Percentiles rank a stretch among this genome's conserved stretches.
These are phyloP conservation scores for Tanaodytes sp. DNA, from an alignment of 2,888 invertebrate species.

Conservation along the genomic window DNA sequence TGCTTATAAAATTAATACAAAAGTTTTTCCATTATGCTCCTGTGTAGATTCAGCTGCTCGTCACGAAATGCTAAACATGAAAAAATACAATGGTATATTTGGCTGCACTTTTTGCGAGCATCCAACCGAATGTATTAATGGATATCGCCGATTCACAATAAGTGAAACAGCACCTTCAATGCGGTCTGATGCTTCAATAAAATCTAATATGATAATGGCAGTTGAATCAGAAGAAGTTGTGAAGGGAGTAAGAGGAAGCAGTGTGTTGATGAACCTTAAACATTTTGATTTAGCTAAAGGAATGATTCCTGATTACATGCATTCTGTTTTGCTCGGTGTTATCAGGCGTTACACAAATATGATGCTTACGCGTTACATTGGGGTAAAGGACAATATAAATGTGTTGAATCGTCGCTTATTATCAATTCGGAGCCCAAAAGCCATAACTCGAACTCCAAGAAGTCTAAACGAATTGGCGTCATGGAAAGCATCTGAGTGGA, in stretches of 20 bases:
- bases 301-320: slow-evolving; percentile 53
- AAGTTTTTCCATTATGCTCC: slow-evolving; percentile 38
- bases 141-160: slow-evolving; percentile 20
- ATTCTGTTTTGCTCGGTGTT: slow-evolving; percentile 41
- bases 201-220: slow-evolving; percentile 1
- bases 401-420: background rate
- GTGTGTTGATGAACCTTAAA: slow-evolving; percentile 35
- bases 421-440: background rate
- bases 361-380: background rate
- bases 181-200: slow-evolving; percentile 18
- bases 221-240: background rate
- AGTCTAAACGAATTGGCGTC: background rate
- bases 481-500: no score
- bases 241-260: slow-evolving; percentile 28
- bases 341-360: slow-evolving; percentile 12
- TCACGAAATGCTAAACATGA: no score
- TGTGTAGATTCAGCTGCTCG: no score
- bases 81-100: no score
- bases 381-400: background rate
- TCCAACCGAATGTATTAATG: slow-evolving; percentile 13
- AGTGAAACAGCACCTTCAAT: background rate
- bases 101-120: slow-evolving; percentile 42
- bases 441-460: background rate
- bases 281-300: slow-evolving; percentile 45
- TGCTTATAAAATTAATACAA: slow-evolving; percentile 19